Evolutionary conservation across 2,113 vertebrate genomes (phyloP).

Genomic region (Sylvia atricapilla): DNA sequence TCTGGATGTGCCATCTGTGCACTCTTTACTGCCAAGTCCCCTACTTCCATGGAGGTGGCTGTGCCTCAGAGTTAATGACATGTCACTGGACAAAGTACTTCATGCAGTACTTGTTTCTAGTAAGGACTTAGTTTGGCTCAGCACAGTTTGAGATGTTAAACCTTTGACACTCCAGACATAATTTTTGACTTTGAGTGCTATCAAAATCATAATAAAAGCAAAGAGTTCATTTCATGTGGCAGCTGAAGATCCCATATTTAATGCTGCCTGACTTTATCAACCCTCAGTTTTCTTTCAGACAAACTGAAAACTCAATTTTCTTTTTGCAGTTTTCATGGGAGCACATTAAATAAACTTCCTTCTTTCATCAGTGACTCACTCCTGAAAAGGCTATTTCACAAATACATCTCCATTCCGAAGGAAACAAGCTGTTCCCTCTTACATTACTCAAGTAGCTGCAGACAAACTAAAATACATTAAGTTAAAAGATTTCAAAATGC

Average conservation of each 20-base stretch:
- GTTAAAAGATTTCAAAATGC: constrained; percentile 32
- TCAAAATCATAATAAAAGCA: not conserved
- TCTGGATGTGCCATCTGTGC: constrained; percentile 10
- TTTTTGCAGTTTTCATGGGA: not conserved
- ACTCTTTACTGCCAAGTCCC: not conserved
- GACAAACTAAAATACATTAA: constrained; percentile 29
- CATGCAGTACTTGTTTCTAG: not conserved
- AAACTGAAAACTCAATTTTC: not conserved
- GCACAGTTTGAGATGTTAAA: not conserved
- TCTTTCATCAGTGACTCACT: constrained; percentile 31
- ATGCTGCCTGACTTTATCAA: not conserved
- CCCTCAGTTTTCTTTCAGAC: not conserved
- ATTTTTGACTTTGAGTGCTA: not conserved
- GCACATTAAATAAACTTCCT: constrained; percentile 11
- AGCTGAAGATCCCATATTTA: not conserved
- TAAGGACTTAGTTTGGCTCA: not conserved
- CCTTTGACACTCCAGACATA: not conserved
- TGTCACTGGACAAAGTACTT: not conserved
- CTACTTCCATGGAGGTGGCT: not conserved
- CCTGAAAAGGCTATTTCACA: constrained; percentile 24
- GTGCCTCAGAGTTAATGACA: not conserved
- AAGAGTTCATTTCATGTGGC: not conserved
- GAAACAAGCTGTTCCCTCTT: constrained; percentile 37
- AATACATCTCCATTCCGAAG: not conserved
- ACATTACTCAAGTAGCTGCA: constrained; percentile 21